phyloP scores from a whole-genome alignment of 37 sponge, comb jelly and placozoan genomes.

The Ephydatia muelleri region DNA sequence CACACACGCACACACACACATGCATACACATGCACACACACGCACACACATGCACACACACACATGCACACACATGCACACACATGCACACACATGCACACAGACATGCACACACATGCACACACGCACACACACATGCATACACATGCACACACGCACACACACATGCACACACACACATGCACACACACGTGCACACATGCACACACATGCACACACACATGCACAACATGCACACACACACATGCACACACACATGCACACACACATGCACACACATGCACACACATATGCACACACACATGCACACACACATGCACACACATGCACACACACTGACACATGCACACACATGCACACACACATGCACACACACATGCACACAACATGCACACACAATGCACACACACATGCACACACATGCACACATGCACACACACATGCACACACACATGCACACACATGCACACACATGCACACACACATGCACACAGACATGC shows the following conservation, averaged over 20 bases:
- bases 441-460: too few species aligned
- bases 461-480: too few species aligned
- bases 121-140: conserved; percentile 15
- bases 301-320: too few species aligned
- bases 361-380: background rate
- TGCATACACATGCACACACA: too few species aligned
- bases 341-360: background rate
- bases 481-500: too few species aligned
- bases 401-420: background rate
- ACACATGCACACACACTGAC: background rate
- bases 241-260: background rate
- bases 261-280: background rate
- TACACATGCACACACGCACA: too few species aligned
- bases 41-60: too few species aligned
- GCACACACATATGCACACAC: conserved; percentile 8
- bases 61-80: too few species aligned
- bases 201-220: conserved; percentile 5
- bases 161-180: too few species aligned
- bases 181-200: background rate
- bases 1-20: too few species aligned
- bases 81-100: background rate
- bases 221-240: conserved; percentile 20
- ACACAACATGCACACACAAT: background rate
- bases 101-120: conserved; percentile 11
- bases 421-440: too few species aligned